A percentile compares a stretch with the other conserved stretches of the same genome.
phyloP scores from a whole-genome alignment of 2,113 vertebrate species.

The Sinocyclocheilus grahami region DNA sequence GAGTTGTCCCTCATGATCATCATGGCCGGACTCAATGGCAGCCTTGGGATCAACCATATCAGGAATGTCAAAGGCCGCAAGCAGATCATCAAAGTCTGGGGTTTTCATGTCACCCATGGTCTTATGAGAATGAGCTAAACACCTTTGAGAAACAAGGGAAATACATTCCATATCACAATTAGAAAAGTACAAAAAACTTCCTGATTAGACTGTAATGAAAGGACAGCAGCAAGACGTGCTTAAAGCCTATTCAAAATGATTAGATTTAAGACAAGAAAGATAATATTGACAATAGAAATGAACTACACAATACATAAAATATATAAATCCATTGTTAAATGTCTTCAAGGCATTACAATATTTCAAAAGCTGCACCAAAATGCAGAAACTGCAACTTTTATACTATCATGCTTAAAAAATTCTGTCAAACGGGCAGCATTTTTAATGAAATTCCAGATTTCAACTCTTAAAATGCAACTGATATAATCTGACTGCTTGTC shows the following conservation, averaged over 20 bases:
- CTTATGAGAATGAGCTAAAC: slow-evolving; percentile 54
- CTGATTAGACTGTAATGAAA: not conserved
- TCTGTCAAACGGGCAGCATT: not conserved
- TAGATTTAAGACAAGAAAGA: too few relatives aligned
- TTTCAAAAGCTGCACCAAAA: not conserved
- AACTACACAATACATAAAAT: not conserved
- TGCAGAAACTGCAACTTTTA: not conserved
- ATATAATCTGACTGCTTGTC: not conserved
- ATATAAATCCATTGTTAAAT: not conserved
- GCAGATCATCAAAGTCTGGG: slow-evolving; percentile 97
- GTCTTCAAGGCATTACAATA: not conserved
- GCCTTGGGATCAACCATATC: slow-evolving; percentile 99
- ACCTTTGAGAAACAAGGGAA: slow-evolving; percentile 31
- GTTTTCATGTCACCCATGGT: slow-evolving; percentile 99
- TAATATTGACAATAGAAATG: too few relatives aligned
- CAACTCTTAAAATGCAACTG: not conserved
- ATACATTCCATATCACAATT: not conserved
- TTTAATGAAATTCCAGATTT: not conserved
- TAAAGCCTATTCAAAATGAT: too few relatives aligned
- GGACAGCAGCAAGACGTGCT: too few relatives aligned
- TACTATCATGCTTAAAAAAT: not conserved
- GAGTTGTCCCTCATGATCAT: slow-evolving; percentile 84
- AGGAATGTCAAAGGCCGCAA: slow-evolving; percentile 98
- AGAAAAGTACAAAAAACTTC: not conserved
- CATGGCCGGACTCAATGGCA: slow-evolving; percentile 93